Evolutionary conservation across 2,797 vertebrate species (phyloP), one percentile per base, ranked within the genome.

Genomic region (Neomorphus geoffroyi): DNA sequence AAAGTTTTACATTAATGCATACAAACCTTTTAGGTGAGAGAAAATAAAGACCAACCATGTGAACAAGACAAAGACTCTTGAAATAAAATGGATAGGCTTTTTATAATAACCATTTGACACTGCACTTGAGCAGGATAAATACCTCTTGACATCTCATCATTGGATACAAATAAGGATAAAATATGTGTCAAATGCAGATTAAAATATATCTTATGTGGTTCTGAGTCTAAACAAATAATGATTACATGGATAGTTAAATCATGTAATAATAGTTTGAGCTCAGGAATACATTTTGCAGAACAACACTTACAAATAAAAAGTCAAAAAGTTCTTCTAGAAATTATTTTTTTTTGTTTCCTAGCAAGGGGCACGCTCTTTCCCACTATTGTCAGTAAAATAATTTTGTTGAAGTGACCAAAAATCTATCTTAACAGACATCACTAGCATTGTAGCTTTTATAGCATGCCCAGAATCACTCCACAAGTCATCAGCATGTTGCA

Each of bases 271-370:
- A 50, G 4, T 14, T 43, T 61, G 18, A 69, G 3, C 1, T 77
- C 46, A 30, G 13, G 14, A 43, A 50, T 37, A n/a, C 6, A 16
- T 33, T 8, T 57, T 67, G 15, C 10, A 84, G n/a, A 78, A 6
- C 1, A 2, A 32, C 8, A 33, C 1, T 26, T 23, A n/a, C 27
- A 32, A 26, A 4, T 7, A 19, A 5, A 41, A 67, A 18, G 1
- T 33, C 4, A 7, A 28, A 71, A 32, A 5, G 1, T 5, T 35
- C 8, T 8, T 51, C 9, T 0, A 78, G 32, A 89, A 86, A 82
- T n/a, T 10, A 39, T 14, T 82, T 6, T 1, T 32, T 23, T 30
- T 79, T 3, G 81, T 80, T 48, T 51, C 9, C 2, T 11, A 54
- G 3, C 39, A 32, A 61, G 23, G 3, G 28, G 10, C 8, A 51